Evolutionary conservation across 2,888 invertebrate genomes (phyloP).

Genomic region (Odiellus spinosus): DNA sequence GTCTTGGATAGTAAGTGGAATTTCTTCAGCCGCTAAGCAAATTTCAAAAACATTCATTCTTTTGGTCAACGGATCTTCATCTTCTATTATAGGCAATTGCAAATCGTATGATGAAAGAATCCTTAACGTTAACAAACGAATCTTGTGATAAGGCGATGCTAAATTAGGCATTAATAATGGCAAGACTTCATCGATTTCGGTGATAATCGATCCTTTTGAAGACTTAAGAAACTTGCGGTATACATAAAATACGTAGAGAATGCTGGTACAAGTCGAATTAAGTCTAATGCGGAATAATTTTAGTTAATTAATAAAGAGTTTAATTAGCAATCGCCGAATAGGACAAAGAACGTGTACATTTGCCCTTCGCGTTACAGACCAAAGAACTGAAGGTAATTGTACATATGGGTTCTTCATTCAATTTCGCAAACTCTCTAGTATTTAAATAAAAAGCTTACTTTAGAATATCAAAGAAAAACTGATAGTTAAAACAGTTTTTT

Average conservation of each 20-base stretch:
- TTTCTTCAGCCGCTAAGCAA: constrained; percentile 50
- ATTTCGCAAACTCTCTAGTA: too few species aligned
- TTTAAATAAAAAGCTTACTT: too few species aligned
- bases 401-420: too few species aligned
- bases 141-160: constrained; percentile 47
- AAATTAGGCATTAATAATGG: constrained; percentile 43
- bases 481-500: constrained; percentile 1
- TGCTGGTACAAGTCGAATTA: constrained; percentile 20
- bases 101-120: not conserved
- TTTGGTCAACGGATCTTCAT: not conserved
- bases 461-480: constrained; percentile 12
- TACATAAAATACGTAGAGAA: constrained; percentile 25
- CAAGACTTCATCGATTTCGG: constrained; percentile 35
- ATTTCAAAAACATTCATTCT: constrained; percentile 40
- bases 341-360: too few species aligned
- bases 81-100: not conserved
- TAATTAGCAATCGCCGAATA: too few species aligned
- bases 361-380: too few species aligned
- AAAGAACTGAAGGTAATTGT: too few species aligned
- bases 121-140: constrained; percentile 53
- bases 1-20: constrained; percentile 52
- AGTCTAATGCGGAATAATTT: constrained; percentile 22
- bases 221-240: constrained; percentile 21
- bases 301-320: too few species aligned
- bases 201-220: constrained; percentile 2